phyloP scores from a whole-genome alignment of 2,797 vertebrate genomes.

The Oryzias dopingdopingensis region DNA sequence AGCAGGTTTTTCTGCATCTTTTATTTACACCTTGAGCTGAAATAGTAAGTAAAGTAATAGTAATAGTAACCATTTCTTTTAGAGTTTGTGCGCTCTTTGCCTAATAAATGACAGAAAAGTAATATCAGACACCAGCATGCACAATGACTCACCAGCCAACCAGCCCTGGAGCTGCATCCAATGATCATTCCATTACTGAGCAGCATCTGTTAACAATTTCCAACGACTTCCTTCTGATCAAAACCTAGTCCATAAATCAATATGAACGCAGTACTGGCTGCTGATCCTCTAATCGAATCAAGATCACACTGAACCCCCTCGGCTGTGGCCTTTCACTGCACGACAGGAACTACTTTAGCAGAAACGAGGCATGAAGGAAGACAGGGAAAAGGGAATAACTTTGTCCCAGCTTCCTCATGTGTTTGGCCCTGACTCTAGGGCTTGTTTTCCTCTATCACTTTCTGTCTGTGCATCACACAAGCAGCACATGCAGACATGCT shows the following conservation, averaged over 20 bases:
- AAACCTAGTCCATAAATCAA: slow-evolving; percentile 52
- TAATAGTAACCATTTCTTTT: too few species aligned
- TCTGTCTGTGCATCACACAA: slow-evolving; percentile 37
- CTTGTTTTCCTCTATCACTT: slow-evolving; percentile 45
- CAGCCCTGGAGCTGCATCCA: slow-evolving; percentile 27
- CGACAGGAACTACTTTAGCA: slow-evolving; percentile 55
- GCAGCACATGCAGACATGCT: slow-evolving; percentile 36
- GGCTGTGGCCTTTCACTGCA: slow-evolving; percentile 45
- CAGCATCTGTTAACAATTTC: slow-evolving; percentile 45
- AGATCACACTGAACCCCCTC: slow-evolving; percentile 52
- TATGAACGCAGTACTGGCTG: slow-evolving; percentile 30
- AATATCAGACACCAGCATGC: slow-evolving; percentile 28
- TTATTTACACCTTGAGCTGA: too few species aligned
- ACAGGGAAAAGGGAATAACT: background rate
- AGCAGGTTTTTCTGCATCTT: too few species aligned
- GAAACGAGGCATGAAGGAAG: slow-evolving; percentile 33
- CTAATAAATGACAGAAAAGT: background rate
- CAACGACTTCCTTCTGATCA: slow-evolving; percentile 44
- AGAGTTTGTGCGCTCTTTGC: background rate
- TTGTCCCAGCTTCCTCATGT: slow-evolving; percentile 48
- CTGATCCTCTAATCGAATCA: slow-evolving; percentile 63
- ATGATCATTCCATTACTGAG: slow-evolving; percentile 59
- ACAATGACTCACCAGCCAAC: slow-evolving; percentile 30
- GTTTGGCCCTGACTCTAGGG: slow-evolving; percentile 47
- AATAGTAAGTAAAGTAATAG: too few species aligned